A percentile compares a stretch with the other conserved stretches of the same genome.
Evolutionary conservation across 2,797 vertebrate species (phyloP).

Genomic region (Vultur gryphus): DNA sequence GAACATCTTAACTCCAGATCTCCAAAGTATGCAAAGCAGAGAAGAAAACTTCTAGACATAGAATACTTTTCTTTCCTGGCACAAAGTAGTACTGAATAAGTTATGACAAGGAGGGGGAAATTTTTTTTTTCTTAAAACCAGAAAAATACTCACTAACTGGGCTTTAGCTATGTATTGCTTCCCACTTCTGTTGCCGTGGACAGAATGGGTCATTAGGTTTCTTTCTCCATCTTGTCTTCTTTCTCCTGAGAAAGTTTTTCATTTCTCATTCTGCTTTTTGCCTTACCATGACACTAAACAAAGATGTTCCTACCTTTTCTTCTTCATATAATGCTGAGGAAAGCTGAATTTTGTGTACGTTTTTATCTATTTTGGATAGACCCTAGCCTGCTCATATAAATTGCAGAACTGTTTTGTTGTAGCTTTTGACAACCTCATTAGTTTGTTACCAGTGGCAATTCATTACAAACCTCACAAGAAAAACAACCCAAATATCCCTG

Average conservation of each 20-base stretch:
- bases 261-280: neutral
- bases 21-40: neutral
- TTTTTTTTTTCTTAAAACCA: neutral
- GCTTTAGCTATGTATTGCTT: neutral
- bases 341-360: neutral
- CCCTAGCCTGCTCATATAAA: constrained; percentile 27
- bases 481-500: neutral
- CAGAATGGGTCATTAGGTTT: neutral
- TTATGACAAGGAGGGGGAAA: neutral
- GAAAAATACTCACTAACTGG: neutral
- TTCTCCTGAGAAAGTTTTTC: neutral
- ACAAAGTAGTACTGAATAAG: neutral
- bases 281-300: neutral
- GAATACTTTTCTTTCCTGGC: neutral
- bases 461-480: constrained; percentile 61
- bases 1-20: neutral
- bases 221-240: neutral
- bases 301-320: neutral
- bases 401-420: constrained; percentile 34
- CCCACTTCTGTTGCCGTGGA: neutral
- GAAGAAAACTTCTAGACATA: neutral
- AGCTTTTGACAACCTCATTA: constrained; percentile 69
- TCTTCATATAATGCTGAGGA: neutral
- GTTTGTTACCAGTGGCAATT: constrained; percentile 65
- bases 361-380: neutral